Conservation (phyloP, 2,113 vertebrate species). For the Pandion haliaetus region DNA sequence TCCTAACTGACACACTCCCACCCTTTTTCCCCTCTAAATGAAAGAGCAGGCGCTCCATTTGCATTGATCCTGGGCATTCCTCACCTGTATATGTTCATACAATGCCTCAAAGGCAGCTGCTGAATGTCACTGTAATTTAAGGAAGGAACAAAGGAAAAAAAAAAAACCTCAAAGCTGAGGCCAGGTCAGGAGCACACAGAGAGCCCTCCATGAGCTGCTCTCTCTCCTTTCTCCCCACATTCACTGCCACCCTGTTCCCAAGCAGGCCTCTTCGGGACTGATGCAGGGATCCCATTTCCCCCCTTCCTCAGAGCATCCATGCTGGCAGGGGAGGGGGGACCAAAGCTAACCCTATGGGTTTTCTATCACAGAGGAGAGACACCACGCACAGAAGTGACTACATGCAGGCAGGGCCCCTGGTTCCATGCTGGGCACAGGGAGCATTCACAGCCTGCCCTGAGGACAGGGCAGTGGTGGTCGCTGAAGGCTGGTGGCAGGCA, state of each 20-base stretch:
- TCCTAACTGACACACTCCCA: neutral
- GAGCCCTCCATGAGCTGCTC: neutral
- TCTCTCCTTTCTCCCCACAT: no score
- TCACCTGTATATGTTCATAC: rapidly evolving
- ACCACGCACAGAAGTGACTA: rapidly evolving
- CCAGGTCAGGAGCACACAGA: no score
- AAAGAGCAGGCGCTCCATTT: neutral
- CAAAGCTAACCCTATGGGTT: neutral
- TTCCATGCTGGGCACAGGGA: rapidly evolving
- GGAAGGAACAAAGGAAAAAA: neutral
- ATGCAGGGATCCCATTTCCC: neutral
- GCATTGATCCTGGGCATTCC: neutral
- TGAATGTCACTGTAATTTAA: neutral
- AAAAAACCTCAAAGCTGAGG: neutral
- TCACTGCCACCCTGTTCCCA: neutral
- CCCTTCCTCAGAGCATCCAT: neutral
- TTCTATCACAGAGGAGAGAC: neutral
- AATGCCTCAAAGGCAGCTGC: neutral
- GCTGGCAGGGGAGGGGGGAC: neutral
- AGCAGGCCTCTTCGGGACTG: rapidly evolving
- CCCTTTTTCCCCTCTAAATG: neutral
- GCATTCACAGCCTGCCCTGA: neutral
- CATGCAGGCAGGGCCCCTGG: neutral
- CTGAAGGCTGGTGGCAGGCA: neutral
- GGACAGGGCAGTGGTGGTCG: neutral